Percentiles rank a stretch among this genome's conserved stretches.
Conservation (phyloP, 2,797 vertebrate genomes). For the Notolepis coatsorum region DNA sequence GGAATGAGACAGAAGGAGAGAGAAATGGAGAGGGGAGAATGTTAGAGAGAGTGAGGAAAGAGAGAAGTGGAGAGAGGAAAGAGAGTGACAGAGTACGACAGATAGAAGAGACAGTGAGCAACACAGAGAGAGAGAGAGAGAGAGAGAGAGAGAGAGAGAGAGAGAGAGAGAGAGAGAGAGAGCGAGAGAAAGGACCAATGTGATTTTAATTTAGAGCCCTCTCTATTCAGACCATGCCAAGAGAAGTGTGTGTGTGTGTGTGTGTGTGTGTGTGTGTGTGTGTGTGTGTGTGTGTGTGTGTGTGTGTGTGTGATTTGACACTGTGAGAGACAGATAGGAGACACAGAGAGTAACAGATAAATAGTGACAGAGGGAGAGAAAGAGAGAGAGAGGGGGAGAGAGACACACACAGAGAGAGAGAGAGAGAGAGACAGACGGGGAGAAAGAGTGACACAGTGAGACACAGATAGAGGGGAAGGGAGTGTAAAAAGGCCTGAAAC, state of each 20-base stretch:
- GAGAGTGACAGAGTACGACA: slow-evolving; percentile 1
- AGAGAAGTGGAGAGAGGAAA: too few species aligned
- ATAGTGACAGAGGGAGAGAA: slow-evolving; percentile 8
- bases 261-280: too few species aligned
- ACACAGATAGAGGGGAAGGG: not conserved
- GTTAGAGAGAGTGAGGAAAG: slow-evolving; percentile 4
- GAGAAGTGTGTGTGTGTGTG: too few species aligned
- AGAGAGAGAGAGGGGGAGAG: slow-evolving; percentile 4
- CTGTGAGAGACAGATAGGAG: slow-evolving; percentile 40
- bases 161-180: slow-evolving; percentile 13
- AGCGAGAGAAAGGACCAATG: slow-evolving; percentile 43
- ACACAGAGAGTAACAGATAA: not conserved
- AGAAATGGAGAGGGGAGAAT: not conserved
- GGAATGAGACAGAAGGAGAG: not conserved
- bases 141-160: slow-evolving; percentile 32
- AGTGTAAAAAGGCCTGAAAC: slow-evolving; percentile 58
- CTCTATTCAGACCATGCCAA: slow-evolving; percentile 39
- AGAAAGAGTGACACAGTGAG: slow-evolving; percentile 45
- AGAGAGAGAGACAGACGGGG: not conserved
- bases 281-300: slow-evolving; percentile 41
- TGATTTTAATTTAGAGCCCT: slow-evolving; percentile 69
- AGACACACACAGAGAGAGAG: slow-evolving; percentile 6
- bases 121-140: slow-evolving; percentile 31
- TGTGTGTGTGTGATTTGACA: slow-evolving; percentile 35
- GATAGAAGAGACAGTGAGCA: slow-evolving; percentile 12